These are phyloP conservation scores for Amphilophus citrinellus DNA, from an alignment of 2,113 vertebrate species.

Conservation along the genomic window DNA sequence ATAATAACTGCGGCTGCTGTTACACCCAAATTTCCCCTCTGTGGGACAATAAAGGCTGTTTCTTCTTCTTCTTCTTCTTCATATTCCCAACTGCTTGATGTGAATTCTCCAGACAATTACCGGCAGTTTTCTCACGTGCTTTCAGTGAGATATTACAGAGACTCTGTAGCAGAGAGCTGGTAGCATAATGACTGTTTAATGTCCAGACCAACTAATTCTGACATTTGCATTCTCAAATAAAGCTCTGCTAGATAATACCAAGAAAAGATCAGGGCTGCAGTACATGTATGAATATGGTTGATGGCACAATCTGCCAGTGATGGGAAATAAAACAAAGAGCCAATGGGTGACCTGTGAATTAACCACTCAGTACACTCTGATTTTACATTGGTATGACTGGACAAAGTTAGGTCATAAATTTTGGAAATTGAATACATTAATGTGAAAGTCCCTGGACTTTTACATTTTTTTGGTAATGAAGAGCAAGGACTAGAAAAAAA, in stretches of 20 bases:
- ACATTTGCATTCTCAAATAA: not conserved
- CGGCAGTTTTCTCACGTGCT: constrained; percentile 2
- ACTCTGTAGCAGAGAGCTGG: not conserved
- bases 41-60: too few relatives aligned
- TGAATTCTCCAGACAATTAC: constrained; percentile 10
- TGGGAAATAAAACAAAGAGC: not conserved
- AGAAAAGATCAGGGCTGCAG: not conserved
- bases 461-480: not conserved
- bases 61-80: too few relatives aligned
- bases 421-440: not conserved
- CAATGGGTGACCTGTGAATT: not conserved
- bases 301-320: not conserved
- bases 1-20: too few relatives aligned
- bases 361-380: not conserved
- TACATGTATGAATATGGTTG: not conserved
- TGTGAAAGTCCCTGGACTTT: not conserved
- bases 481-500: not conserved
- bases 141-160: not conserved
- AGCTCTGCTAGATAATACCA: not conserved
- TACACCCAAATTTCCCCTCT: too few relatives aligned
- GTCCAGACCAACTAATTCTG: constrained; percentile 8
- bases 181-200: constrained; percentile 16
- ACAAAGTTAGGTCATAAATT: constrained; percentile 10
- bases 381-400: not conserved
- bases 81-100: not conserved